Base-by-base conservation (phyloP, 2,888 invertebrate species). In the Calameuta pallipes region DNA sequence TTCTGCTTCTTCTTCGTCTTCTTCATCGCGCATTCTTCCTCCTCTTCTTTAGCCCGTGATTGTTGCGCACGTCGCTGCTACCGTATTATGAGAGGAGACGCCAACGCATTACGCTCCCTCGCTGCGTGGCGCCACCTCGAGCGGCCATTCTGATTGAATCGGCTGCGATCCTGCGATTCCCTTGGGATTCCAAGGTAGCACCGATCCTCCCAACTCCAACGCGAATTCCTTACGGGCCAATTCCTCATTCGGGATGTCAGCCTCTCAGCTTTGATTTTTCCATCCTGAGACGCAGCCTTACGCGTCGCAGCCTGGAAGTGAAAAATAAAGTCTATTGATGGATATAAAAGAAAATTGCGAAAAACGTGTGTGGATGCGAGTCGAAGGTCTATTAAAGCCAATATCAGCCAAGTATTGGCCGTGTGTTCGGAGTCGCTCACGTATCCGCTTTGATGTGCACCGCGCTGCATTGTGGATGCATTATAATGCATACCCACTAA, bases 361-460 rank as follows among this genome's bases (percentile, higher is more conserved):
- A 56, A 56, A 23, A 56, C 56, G 23, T 9, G 23, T 56, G 56
- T 56, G 15, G 23, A 6, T 15, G 41, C 15, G 1, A 56, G 56
- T 56, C 56, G 23, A 56, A 23, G 56, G 56, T 56, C 56, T 56
- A 56, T 56, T 56, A 56, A 23, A 56, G 23, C 23, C 56, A 23
- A 56, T 56, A 56, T 56, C 56, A 23, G 23, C 23, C 56, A 23
- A 56, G 56, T 56, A 56, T 56, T 56, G 56, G 56, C 56, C 56
- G 56, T 56, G 56, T 76, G 79, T 69, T 76, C 76, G 78, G 75
- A 76, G 79, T 80, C 80, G 83, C 83, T 85, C 86, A 86, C 87
- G 90, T 90, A 88, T 83, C 81, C 71, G 83, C 89, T 90, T 90
- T 90, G 90, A 90, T 89, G 88, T 88, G 80, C 83, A 88, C 90